phyloP scores from a whole-genome alignment of 2,888 invertebrate genomes.

The Aromia moschata region DNA sequence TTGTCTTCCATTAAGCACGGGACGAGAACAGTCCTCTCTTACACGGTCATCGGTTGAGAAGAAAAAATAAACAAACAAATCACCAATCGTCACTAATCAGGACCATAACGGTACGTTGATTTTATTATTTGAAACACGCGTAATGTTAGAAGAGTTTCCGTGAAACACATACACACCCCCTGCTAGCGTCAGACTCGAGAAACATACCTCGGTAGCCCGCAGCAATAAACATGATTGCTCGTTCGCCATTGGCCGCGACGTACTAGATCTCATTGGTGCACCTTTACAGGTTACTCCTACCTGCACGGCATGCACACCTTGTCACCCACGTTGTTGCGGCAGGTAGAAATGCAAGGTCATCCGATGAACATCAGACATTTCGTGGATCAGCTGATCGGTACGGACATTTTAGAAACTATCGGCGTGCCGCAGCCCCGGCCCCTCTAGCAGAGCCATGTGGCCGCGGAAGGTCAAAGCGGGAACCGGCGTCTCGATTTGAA shows the following conservation, averaged over 20 bases:
- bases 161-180: conserved; percentile 57
- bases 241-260: conserved; percentile 62
- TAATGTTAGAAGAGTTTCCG: conserved; percentile 41
- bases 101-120: conserved; percentile 4
- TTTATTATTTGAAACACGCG: conserved; percentile 30
- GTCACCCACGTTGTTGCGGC: conserved; percentile 33
- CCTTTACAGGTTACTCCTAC: conserved; percentile 63
- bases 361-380: conserved; percentile 11
- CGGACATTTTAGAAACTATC: conserved; percentile 49
- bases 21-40: conserved; percentile 27
- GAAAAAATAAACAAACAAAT: conserved; percentile 26
- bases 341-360: conserved; percentile 38
- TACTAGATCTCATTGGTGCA: conserved; percentile 60
- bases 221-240: conserved; percentile 60
- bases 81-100: conserved; percentile 10
- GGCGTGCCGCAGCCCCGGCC: conserved; percentile 23
- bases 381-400: conserved; percentile 51
- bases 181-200: conserved; percentile 57
- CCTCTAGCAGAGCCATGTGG: conserved; percentile 24
- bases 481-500: conserved; percentile 22
- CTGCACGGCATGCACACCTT: conserved; percentile 51
- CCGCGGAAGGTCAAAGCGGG: conserved; percentile 25
- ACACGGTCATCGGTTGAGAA: conserved; percentile 35
- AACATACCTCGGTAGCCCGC: conserved; percentile 57
- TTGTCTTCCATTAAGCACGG: conserved; percentile 59